A percentile compares a stretch with the other conserved stretches of the same genome.
These are phyloP conservation scores for Noctuana brunneofusca DNA, from an alignment of 2,888 invertebrate genomes.

Conservation along the genomic window DNA sequence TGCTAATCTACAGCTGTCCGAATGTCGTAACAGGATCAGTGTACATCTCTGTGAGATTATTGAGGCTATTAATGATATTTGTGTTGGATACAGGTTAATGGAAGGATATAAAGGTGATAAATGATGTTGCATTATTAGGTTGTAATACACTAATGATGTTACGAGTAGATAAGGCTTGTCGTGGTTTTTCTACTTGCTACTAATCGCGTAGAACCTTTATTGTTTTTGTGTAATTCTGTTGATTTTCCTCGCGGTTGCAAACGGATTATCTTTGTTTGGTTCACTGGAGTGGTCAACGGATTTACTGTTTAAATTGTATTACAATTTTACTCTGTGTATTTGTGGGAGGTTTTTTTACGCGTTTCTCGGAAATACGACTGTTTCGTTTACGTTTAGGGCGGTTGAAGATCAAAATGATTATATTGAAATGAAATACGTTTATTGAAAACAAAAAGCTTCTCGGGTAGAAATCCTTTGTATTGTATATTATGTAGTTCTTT, in stretches of 20 bases:
- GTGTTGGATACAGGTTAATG: constrained; percentile 17
- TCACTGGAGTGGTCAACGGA: not conserved
- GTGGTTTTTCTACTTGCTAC: not conserved
- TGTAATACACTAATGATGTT: constrained; percentile 2
- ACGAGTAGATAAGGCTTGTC: not conserved
- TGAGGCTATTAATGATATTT: constrained; percentile 28
- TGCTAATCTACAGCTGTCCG: constrained; percentile 31
- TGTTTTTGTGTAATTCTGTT: not conserved
- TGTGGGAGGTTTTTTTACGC: not conserved
- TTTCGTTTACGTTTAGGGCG: not conserved
- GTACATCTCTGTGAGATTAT: constrained; percentile 33
- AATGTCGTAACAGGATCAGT: constrained; percentile 30
- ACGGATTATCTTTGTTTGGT: not conserved
- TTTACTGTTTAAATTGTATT: not conserved
- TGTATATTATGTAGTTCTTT: too few species aligned
- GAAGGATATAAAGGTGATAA: constrained; percentile 16
- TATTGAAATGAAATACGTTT: too few species aligned
- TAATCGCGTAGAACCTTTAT: not conserved
- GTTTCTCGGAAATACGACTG: not conserved
- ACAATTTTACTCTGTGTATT: not conserved
- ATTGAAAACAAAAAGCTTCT: too few species aligned
- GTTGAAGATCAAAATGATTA: too few species aligned
- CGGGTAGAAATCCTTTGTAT: too few species aligned
- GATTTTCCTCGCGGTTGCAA: not conserved
- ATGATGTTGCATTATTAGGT: constrained; percentile 9